phyloP scores from a whole-genome alignment of 2,888 invertebrate genomes.

The Yponomeuta cagnagella region DNA sequence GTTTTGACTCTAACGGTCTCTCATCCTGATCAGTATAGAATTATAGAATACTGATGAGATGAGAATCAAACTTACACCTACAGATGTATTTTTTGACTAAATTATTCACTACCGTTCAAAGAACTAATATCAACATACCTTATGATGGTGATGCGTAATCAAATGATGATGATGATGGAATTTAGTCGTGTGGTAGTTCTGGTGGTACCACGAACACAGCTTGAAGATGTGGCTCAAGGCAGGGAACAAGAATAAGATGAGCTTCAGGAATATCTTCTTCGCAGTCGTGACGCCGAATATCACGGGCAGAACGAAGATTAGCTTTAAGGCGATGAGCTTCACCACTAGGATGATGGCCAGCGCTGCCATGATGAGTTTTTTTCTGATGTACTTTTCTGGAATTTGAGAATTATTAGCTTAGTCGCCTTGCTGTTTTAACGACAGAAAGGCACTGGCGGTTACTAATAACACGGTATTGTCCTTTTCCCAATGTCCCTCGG shows the following conservation, averaged over 20 bases:
- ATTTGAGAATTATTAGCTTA: slow-evolving; percentile 26
- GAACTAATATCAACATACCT: slow-evolving; percentile 46
- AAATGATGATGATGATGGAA: slow-evolving; percentile 89
- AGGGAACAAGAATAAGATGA: slow-evolving; percentile 88
- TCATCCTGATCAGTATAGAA: too few species aligned
- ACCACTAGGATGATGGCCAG: slow-evolving; percentile 85
- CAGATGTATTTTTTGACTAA: too few species aligned
- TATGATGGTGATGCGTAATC: slow-evolving; percentile 85
- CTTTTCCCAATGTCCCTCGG: too few species aligned
- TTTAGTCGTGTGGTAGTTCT: slow-evolving; percentile 82
- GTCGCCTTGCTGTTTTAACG: not conserved
- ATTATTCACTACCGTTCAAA: not conserved
- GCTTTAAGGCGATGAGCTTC: slow-evolving; percentile 86
- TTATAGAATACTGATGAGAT: too few species aligned
- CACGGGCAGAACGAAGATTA: slow-evolving; percentile 86
- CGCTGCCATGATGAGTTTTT: slow-evolving; percentile 83
- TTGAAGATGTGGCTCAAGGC: slow-evolving; percentile 89
- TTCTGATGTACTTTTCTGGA: slow-evolving; percentile 86
- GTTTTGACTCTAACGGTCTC: too few species aligned
- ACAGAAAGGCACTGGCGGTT: not conserved
- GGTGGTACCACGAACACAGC: slow-evolving; percentile 88
- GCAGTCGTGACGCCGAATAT: slow-evolving; percentile 88
- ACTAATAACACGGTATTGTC: too few species aligned
- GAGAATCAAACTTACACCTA: too few species aligned
- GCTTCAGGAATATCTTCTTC: slow-evolving; percentile 87